phyloP scores from a whole-genome alignment of 1,140 invertebrate species.

The Drosophila tsacasi region DNA sequence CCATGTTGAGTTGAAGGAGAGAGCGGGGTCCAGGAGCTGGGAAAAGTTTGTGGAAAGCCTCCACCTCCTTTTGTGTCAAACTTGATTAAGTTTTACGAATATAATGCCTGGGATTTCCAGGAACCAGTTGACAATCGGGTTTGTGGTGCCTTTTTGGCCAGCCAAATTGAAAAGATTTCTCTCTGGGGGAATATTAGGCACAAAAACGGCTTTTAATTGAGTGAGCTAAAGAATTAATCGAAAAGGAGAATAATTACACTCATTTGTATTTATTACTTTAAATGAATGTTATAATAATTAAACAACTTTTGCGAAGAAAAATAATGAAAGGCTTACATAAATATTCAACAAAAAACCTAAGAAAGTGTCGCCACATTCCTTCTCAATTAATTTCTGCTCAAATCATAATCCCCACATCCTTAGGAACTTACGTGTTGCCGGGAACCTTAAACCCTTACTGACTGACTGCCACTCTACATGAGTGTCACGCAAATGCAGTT shows the following conservation, averaged over 20 bases:
- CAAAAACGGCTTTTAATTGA: conserved; percentile 9
- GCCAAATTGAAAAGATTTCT: conserved; percentile 15
- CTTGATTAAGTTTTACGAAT: conserved; percentile 49
- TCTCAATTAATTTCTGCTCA: conserved; percentile 13
- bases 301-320: not conserved
- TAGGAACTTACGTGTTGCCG: not conserved
- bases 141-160: conserved; percentile 21
- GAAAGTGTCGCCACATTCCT: not conserved
- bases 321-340: not conserved
- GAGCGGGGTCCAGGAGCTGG: conserved; percentile 19
- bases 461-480: conserved; percentile 53
- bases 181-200: not conserved
- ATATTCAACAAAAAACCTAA: not conserved
- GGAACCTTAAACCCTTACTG: not conserved
- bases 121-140: conserved; percentile 28
- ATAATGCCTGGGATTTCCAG: conserved; percentile 12
- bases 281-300: not conserved
- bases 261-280: conserved; percentile 5
- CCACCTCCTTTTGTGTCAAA: conserved; percentile 30
- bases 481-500: conserved; percentile 77
- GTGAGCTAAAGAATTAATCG: not conserved
- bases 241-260: not conserved
- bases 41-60: conserved; percentile 34
- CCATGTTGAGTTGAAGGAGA: conserved; percentile 25
- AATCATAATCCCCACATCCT: conserved; percentile 7